Conservation (phyloP, 2,113 vertebrate genomes). For the Parus major region DNA sequence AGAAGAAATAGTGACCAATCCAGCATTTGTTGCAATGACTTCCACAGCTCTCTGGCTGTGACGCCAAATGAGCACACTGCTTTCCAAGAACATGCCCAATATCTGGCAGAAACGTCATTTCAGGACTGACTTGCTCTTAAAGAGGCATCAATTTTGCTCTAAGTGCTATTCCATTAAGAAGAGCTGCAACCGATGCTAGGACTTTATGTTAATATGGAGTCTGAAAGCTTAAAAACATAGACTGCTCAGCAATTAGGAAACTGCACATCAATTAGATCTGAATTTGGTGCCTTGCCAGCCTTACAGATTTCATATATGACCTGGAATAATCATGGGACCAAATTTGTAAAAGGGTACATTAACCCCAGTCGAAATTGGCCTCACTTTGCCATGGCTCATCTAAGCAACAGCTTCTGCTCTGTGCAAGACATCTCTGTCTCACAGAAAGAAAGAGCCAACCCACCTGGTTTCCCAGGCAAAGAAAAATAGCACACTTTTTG, state of each 20-base stretch:
- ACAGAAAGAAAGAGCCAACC: neutral
- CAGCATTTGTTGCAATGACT: neutral
- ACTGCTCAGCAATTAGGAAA: slow-evolving; percentile 13
- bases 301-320: neutral
- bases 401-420: neutral
- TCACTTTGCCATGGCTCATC: neutral
- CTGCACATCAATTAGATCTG: neutral
- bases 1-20: neutral
- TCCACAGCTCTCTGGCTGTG: neutral
- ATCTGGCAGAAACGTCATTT: slow-evolving; percentile 19
- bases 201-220: slow-evolving; percentile 15
- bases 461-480: neutral
- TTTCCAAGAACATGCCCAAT: slow-evolving; percentile 6
- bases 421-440: neutral
- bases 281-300: slow-evolving; percentile 6
- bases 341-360: neutral
- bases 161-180: slow-evolving; percentile 59
- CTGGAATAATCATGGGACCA: neutral
- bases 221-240: slow-evolving; percentile 21
- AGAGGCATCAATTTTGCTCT: slow-evolving; percentile 27
- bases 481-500: neutral
- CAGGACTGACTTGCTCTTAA: neutral
- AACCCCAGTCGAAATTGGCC: neutral
- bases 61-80: neutral
- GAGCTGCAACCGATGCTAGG: neutral